A percentile compares a stretch with the other conserved stretches of the same genome.
Evolutionary conservation across 2,888 invertebrate species (phyloP).

Genomic region (Dasypolia templi): DNA sequence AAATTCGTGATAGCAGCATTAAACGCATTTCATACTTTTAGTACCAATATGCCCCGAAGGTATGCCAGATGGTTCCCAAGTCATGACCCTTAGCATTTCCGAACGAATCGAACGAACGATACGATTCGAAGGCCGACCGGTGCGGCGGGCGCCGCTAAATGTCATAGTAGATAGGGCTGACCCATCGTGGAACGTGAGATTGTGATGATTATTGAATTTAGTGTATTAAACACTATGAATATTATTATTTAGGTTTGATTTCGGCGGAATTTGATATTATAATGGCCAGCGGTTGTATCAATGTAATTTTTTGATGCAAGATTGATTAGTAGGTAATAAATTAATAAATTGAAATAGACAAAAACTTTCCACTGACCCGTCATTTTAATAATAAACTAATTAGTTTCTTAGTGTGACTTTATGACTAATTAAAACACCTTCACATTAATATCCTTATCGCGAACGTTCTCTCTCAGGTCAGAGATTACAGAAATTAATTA

Average conservation of each 20-base stretch:
- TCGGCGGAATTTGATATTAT: too few species aligned
- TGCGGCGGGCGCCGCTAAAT: constrained; percentile 68
- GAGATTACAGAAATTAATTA: constrained; percentile 49
- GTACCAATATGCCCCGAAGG: constrained; percentile 49
- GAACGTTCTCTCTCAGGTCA: constrained; percentile 41
- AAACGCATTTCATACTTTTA: constrained; percentile 37
- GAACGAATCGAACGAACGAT: constrained; percentile 63
- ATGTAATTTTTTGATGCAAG: neutral
- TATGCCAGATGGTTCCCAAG: constrained; percentile 63
- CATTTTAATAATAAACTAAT: constrained; percentile 34
- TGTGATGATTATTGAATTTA: constrained; percentile 22
- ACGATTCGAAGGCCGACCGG: constrained; percentile 70
- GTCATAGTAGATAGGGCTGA: constrained; percentile 67
- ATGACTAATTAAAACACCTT: constrained; percentile 48
- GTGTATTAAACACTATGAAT: neutral
- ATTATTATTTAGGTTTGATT: neutral
- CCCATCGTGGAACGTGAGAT: constrained; percentile 26
- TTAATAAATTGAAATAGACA: neutral
- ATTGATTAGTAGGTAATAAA: neutral
- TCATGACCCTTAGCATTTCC: constrained; percentile 69
- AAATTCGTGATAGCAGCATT: constrained; percentile 43
- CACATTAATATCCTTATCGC: constrained; percentile 34
- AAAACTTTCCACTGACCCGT: constrained; percentile 29
- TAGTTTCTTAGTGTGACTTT: constrained; percentile 7
- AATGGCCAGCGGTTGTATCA: neutral